Percentiles rank a stretch among this genome's conserved stretches.
Evolutionary conservation across 2,113 vertebrate species (phyloP).

Genomic region (Balaeniceps rex): DNA sequence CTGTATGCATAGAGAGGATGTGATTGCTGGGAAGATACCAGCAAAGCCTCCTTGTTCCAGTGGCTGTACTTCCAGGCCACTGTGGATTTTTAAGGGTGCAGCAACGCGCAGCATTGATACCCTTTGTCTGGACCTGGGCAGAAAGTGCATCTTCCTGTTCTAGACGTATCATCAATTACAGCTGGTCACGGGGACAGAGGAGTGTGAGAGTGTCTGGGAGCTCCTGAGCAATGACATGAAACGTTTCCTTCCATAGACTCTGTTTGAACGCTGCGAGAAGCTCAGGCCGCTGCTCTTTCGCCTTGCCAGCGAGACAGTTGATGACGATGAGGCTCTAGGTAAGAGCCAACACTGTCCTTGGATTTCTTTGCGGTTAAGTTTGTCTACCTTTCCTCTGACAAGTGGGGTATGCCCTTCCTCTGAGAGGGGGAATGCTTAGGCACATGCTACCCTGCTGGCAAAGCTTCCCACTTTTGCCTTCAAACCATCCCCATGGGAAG

Average conservation of each 20-base stretch:
- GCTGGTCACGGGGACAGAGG: background rate
- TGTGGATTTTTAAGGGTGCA: background rate
- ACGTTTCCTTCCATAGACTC: slow-evolving; percentile 38
- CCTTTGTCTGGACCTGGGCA: background rate
- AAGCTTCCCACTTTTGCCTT: background rate
- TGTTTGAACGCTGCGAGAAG: slow-evolving; percentile 80
- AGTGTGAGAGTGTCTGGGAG: background rate
- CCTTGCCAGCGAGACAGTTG: slow-evolving; percentile 80
- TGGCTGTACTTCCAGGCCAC: background rate
- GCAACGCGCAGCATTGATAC: background rate
- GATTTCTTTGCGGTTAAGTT: background rate
- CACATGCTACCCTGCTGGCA: background rate
- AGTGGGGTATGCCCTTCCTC: background rate
- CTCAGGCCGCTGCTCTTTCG: slow-evolving; percentile 85
- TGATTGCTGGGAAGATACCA: background rate
- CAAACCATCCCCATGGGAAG: background rate
- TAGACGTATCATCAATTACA: background rate
- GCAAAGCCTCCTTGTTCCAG: background rate
- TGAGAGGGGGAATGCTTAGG: background rate
- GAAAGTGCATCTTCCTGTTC: background rate
- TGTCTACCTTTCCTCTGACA: background rate
- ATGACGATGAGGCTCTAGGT: slow-evolving; percentile 81
- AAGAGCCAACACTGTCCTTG: background rate
- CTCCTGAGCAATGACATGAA: background rate
- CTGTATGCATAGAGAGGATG: background rate